Percentiles rank a stretch among this genome's conserved stretches.
These are phyloP conservation scores for Gryllus bimaculatus DNA, from an alignment of 1,140 invertebrate genomes.

Conservation along the genomic window DNA sequence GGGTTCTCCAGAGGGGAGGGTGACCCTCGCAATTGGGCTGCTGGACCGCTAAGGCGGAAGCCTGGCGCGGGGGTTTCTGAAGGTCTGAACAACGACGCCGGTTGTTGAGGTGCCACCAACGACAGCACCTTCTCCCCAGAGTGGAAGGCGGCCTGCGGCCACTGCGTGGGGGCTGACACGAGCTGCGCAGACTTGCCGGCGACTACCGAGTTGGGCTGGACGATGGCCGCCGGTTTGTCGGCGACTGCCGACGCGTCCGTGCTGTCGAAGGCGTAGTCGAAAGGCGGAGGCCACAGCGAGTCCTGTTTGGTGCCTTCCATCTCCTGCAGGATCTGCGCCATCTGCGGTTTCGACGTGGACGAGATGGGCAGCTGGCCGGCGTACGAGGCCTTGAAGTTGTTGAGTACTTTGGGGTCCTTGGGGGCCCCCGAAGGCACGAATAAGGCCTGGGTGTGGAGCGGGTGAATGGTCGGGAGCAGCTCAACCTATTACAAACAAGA, in stretches of 20 bases:
- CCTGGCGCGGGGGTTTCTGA: background rate
- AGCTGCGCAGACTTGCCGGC: background rate
- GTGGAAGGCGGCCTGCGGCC: background rate
- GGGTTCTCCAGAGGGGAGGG: too few relatives aligned
- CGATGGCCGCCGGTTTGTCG: background rate
- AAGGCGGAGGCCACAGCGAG: constrained; percentile 8
- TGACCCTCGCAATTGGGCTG: too few relatives aligned
- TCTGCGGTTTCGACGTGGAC: constrained; percentile 6
- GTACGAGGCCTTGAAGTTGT: background rate
- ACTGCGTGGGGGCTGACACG: background rate
- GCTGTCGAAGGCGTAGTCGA: background rate
- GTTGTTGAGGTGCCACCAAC: background rate
- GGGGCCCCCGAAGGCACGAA: too few relatives aligned
- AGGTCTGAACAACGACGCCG: background rate
- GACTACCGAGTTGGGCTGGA: background rate
- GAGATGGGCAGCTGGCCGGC: background rate
- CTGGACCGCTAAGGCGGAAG: too few relatives aligned
- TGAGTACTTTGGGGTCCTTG: background rate
- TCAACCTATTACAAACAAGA: too few relatives aligned
- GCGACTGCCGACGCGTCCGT: background rate
- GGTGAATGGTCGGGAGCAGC: too few relatives aligned
- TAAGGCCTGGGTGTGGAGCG: too few relatives aligned
- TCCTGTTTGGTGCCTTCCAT: constrained; percentile 15
- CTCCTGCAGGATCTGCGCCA: constrained; percentile 2
- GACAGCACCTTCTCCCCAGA: background rate